Evolutionary conservation across 2,113 vertebrate genomes (phyloP), one percentile per base, ranked within the genome.

Genomic region (Vulpes vulpes): DNA sequence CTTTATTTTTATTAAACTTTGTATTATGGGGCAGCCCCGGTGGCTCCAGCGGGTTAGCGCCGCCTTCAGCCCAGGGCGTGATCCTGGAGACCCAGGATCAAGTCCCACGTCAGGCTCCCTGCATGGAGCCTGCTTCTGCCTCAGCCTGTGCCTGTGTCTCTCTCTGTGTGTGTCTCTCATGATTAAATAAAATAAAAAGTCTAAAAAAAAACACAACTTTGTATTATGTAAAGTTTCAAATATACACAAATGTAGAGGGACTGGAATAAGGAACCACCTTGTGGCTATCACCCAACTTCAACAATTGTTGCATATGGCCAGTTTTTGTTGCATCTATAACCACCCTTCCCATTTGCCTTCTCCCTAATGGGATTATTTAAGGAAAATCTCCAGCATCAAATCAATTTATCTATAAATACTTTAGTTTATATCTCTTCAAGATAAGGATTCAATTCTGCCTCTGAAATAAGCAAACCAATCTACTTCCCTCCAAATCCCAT

Each of bases 371-470:
- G 12, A 73, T 91, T 51, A 80, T 83, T 94, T 83, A 83, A 74
- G 25, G 89, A 92, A 88, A 88, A 84, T 80, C 30, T 51, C 43
- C 64, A 30, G 53, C 43, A 88, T 59, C 7, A 16, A 22, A 57
- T 74, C 27, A 57, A 32, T 43, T 71, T 89, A 86, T 86, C 53
- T 97, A 3, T 49, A 60, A 87, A 83, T 35, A 59, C 43, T 69
- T 91, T 17, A 49, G 12, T 94, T 92, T 81, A 8, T 71, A 62
- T 91, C 59, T 88, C 15, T 91, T 89, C 82, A 92, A 81, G 27
- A 11, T 71, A 73, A 88, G 3, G n/a, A 81, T 27, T 92, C 51
- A n/a, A 32, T 93, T 90, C 71, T 85, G 30, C 19, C 43, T 23
- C 53, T 43, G 60, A 49, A 88, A 55, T 73, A 73, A 69, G 43